Percentiles rank a stretch among this genome's conserved stretches.
These are phyloP conservation scores for Pocillopora meandrina DNA, from an alignment of 92 coral and sea anemone genomes.

Conservation along the genomic window DNA sequence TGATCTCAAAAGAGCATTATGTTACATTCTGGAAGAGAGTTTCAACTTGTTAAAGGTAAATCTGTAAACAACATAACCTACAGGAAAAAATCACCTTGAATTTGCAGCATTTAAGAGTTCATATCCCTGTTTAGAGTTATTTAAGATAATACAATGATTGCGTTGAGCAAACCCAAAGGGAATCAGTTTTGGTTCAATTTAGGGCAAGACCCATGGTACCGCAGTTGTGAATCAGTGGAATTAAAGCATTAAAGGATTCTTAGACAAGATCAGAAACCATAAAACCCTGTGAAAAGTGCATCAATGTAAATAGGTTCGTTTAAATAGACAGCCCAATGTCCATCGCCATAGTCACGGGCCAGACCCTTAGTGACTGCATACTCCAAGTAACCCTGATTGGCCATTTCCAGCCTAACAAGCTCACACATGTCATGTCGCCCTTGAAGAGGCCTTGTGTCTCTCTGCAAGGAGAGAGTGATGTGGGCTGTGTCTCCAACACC, in stretches of 20 bases:
- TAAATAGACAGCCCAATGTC: constrained; percentile 49
- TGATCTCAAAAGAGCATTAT: no score
- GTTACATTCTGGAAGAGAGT: no score
- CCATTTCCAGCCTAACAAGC: constrained; percentile 42
- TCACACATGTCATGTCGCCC: constrained; percentile 44
- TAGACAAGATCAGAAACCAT: constrained; percentile 7
- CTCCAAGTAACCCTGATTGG: constrained; percentile 25
- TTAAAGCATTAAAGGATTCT: not conserved
- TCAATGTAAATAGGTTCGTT: constrained; percentile 27
- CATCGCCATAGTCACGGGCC: constrained; percentile 36
- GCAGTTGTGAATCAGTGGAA: no score
- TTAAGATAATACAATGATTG: no score
- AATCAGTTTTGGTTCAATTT: no score
- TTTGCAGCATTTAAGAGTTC: no score
- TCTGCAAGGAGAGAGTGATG: constrained; percentile 41
- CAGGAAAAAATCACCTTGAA: no score
- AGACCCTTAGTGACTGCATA: constrained; percentile 27
- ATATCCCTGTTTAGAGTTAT: no score
- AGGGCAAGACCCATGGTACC: no score
- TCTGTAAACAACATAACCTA: no score
- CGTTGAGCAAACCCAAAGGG: no score
- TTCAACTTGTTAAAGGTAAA: no score
- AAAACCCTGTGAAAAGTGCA: constrained; percentile 56
- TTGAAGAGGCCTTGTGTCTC: constrained; percentile 43
- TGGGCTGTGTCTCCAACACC: constrained; percentile 53